Evolutionary conservation across 1,140 invertebrate genomes (phyloP), one percentile per base, ranked within the genome.

Genomic region (Cydia fagiglandana): DNA sequence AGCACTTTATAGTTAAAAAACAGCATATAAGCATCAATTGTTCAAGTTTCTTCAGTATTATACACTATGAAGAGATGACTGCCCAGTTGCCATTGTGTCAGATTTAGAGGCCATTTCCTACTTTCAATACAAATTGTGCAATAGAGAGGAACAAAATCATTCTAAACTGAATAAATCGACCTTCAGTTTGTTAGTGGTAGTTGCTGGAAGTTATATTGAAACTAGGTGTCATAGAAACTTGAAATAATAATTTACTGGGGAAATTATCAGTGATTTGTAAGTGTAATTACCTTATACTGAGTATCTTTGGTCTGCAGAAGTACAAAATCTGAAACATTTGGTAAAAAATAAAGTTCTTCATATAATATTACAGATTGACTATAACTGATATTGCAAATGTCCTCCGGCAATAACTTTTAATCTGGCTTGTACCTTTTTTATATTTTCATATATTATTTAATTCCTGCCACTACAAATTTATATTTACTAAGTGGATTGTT

Each of bases 151-250:
- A 70, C 34, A 38, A 7, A 70, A 28, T 38, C 77, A 38, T 75
- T 80, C 68, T 77, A 77, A 80, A 73, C 78, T 80, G 78, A 80
- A 80, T 78, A 74, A 73, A 78, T 74, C 78, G 77, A 83, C 80
- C 78, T 83, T 83, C 74, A 75, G 64, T 64, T 30, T 20, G n/a
- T 56, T 66, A 38, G 53, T 73, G 53, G 17, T 20, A 17, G 15
- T 61, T 61, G 6, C 17, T 61, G 17, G 17, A n/a, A 20, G 47
- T 15, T 64, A 75, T 64, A 4, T 66, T 24, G 30, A 17, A 75
- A 24, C 4, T 20, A 1, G 17, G 6, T 61, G 17, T 6, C 5
- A n/a, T n/a, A 6, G 7, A 61, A 24, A 24, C 2, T 9, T 61
- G 7, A 61, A 53, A 41, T 7, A 41, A 34, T 34, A 41, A 41